A percentile compares a stretch with the other conserved stretches of the same genome.
These are phyloP conservation scores for Leptinotarsa texana DNA, from an alignment of 1,140 invertebrate genomes.

Conservation along the genomic window DNA sequence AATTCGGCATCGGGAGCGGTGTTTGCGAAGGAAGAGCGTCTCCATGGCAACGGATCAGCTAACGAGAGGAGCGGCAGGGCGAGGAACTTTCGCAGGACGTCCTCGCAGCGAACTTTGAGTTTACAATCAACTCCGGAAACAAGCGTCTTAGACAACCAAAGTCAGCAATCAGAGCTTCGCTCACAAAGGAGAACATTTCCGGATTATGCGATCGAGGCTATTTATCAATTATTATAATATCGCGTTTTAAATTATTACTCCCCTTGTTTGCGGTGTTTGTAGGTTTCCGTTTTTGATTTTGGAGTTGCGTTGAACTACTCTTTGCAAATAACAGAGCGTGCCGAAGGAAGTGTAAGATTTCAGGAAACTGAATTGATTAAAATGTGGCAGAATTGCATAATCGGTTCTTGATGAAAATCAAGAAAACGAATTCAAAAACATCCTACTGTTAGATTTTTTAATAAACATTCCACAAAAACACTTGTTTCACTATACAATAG, in stretches of 20 bases:
- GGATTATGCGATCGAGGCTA: constrained; percentile 36
- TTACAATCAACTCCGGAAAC: constrained; percentile 45
- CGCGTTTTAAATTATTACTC: constrained; percentile 8
- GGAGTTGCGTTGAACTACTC: too few species aligned
- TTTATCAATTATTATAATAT: constrained; percentile 29
- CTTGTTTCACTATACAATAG: too few species aligned
- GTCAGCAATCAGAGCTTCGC: constrained; percentile 43
- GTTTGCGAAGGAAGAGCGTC: constrained; percentile 33
- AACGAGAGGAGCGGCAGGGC: background rate
- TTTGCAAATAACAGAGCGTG: too few species aligned
- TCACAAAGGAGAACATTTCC: constrained; percentile 41
- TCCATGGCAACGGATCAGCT: constrained; percentile 41
- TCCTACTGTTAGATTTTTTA: too few species aligned
- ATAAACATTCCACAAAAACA: too few species aligned
- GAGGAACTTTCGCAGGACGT: constrained; percentile 18
- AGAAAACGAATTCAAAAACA: too few species aligned
- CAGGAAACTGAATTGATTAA: too few species aligned
- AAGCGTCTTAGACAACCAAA: constrained; percentile 37
- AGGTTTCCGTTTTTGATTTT: too few species aligned
- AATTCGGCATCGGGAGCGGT: constrained; percentile 19
- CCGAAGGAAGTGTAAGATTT: too few species aligned
- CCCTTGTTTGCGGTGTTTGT: background rate
- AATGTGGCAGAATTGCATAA: too few species aligned
- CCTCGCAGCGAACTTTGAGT: constrained; percentile 39
- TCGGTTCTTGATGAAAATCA: too few species aligned